Evolutionary conservation across 1,140 invertebrate genomes (phyloP), one percentile per base, ranked within the genome.

Genomic region (Caenorhabditis inopinata): DNA sequence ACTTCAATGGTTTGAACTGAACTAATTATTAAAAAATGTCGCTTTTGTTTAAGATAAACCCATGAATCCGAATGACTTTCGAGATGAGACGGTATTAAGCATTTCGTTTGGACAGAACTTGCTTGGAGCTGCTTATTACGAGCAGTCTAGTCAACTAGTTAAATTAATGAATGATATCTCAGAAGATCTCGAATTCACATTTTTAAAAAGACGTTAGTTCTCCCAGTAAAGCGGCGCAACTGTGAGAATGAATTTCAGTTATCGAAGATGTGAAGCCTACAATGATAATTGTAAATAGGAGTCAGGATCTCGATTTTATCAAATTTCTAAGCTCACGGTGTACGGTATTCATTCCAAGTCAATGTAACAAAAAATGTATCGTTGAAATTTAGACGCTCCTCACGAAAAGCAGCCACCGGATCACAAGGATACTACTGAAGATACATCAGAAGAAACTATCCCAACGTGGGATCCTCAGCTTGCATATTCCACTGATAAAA

Each of bases 91-190:
- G 14, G 32, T 76, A 16, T 32, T 51, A 7, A 79, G 29, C 27
- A 35, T 68, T 23, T 32, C 47, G 11, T 68, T 75, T 25, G 62
- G 21, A 11, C 27, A 29, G 25, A 38, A 23, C 12, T 35, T 49
- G 58, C 48, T 83, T 9, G 82, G 82, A 35, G 82, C 82, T 11
- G 82, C 82, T 4, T 76, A 46, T 53, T 83, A 83, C 35, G 73
- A 78, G 18, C 76, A 83, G 21, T 42, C 48, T 3, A 78, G n/a
- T 47, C 48, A 76, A 45, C 68, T 76, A 6, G 42, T 83, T 3
- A 45, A 46, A 62, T 45, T 83, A 2, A 53, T 83, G 80, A 82
- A 82, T 29, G 82, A 83, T 51, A 45, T 81, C 3, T 49, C 79
- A 21, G 82, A 83, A 78, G 62, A 77, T 53, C 49, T 53, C 14